Base-by-base conservation (phyloP, 2,113 vertebrate genomes). In the Enhydra lutris region DNA sequence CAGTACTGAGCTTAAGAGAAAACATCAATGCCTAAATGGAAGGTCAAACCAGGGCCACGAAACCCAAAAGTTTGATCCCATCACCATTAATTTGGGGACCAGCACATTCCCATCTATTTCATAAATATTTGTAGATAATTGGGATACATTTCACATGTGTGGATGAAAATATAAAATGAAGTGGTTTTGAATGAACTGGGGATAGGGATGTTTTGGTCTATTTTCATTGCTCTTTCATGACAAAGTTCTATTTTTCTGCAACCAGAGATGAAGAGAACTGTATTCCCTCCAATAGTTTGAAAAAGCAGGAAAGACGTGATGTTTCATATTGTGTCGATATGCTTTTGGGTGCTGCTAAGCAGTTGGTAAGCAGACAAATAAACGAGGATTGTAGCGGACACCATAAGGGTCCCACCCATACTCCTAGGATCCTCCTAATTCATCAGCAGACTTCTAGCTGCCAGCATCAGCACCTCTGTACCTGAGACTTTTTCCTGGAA, bases 1-100 rank as follows among this genome's bases (percentile, higher is more conserved):
- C 98, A 97, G 89, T 88, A 47, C 95, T 96, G 76, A 98, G 85
- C 82, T 97, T 78, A 92, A 96, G 94, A 94, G 90, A 78, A 97
- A 97, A 96, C 11, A 36, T 45, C 96, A 93, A 1, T 91, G 59
- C 29, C 86, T 96, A 95, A 97, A 80, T 52, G 21, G 45, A 82
- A 98, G 95, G 97, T 98, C 97, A 97, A 93, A 92, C 34, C 63
- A 94, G 78, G 97, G 97, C 84, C 97, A 96, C 8, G 0, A 2
- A 36, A 73, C 88, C 89, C 65, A 73, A 92, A 92, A 92, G 78
- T 93, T 47, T 81, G 95, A 96, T 92, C 59, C 23, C 73, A 39
- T 81, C 15, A n/a, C 79, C 87, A 61, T 82, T 79, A 97, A 63
- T 50, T 50, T 96, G 34, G 61, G 81, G 34, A 92, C 50, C 83